Percentiles rank a stretch among this genome's conserved stretches.
Evolutionary conservation across 2,797 vertebrate genomes (phyloP).

Genomic region (Picus viridis): DNA sequence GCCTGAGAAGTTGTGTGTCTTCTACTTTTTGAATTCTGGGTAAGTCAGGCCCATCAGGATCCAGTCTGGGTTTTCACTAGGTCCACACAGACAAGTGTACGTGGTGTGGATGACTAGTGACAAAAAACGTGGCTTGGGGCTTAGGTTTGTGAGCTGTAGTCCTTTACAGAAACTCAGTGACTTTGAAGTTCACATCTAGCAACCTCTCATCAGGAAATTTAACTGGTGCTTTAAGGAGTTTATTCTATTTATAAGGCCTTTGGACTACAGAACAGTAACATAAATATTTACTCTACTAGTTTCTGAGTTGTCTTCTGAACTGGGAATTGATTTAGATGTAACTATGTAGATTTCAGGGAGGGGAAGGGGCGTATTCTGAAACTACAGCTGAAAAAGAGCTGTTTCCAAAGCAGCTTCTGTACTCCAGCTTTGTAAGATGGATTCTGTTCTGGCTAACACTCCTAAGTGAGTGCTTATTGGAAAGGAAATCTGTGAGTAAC

Average conservation of each 20-base stretch:
- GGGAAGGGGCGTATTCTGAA: background rate
- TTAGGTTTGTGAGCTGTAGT: background rate
- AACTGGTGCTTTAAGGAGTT: background rate
- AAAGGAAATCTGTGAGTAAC: background rate
- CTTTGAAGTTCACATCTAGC: background rate
- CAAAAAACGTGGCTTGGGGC: background rate
- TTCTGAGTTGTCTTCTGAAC: background rate
- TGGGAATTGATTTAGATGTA: background rate
- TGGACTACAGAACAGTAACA: background rate
- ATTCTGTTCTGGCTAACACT: background rate
- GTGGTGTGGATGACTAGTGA: background rate
- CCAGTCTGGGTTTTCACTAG: background rate
- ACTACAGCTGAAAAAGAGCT: background rate
- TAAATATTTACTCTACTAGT: background rate
- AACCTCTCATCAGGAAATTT: background rate
- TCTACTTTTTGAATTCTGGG: conserved; percentile 98
- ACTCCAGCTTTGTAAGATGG: background rate
- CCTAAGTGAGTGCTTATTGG: background rate
- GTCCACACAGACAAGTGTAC: background rate
- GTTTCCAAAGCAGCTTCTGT: background rate
- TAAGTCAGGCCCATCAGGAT: conserved; percentile 50
- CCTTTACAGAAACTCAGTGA: background rate
- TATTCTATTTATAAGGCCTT: background rate
- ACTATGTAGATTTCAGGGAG: background rate
- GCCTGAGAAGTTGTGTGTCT: conserved; percentile 86